phyloP scores from a whole-genome alignment of 2,113 vertebrate genomes.

The Neolamprologus ventralis region DNA sequence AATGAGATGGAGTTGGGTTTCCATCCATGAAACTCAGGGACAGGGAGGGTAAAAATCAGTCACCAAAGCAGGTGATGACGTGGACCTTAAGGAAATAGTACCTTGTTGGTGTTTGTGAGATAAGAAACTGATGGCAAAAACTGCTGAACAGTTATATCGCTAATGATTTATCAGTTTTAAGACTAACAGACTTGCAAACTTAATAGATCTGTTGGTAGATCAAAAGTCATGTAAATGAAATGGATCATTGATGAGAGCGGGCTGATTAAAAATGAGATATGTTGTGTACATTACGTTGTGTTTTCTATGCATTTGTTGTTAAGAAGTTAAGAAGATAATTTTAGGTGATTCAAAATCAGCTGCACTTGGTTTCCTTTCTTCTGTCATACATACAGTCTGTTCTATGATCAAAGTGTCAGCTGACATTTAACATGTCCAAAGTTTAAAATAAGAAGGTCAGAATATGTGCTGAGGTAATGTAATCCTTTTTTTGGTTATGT shows the following conservation, averaged over 20 bases:
- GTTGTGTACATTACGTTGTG: neutral
- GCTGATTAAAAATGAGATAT: neutral
- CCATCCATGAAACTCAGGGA: slow-evolving; percentile 39
- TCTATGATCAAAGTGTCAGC: neutral
- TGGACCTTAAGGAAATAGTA: neutral
- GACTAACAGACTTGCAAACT: neutral
- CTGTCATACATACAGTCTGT: neutral
- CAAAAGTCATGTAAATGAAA: neutral
- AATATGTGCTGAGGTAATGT: neutral
- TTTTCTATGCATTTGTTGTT: neutral
- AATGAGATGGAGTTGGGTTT: slow-evolving; percentile 79
- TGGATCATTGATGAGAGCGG: neutral
- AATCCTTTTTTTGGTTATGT: neutral
- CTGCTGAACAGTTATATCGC: neutral
- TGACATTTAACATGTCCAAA: neutral
- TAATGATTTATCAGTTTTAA: neutral
- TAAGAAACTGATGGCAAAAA: neutral
- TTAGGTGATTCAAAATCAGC: neutral
- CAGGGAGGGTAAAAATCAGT: slow-evolving; percentile 16
- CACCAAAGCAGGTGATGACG: slow-evolving; percentile 38
- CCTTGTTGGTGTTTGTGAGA: neutral
- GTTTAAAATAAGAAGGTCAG: neutral
- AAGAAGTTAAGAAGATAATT: neutral
- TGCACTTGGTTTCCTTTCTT: neutral
- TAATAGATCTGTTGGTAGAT: neutral